These are phyloP conservation scores for Palaemon carinicauda DNA, from an alignment of 1,140 invertebrate genomes.

Conservation along the genomic window DNA sequence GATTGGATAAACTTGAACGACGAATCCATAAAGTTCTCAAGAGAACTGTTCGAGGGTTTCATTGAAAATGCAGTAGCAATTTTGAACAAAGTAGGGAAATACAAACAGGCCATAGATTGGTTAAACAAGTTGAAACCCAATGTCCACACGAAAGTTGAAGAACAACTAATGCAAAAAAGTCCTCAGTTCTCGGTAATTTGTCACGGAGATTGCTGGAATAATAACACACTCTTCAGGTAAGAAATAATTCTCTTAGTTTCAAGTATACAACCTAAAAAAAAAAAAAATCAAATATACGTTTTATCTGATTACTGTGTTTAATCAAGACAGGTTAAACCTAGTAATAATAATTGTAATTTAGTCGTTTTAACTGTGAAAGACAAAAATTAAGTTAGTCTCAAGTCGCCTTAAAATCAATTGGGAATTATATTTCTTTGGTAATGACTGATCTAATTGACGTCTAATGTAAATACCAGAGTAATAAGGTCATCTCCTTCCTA, in stretches of 20 bases:
- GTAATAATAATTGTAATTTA: too few species aligned
- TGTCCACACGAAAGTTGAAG: not conserved
- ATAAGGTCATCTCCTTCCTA: too few species aligned
- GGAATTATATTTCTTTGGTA: too few species aligned
- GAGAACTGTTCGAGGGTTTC: not conserved
- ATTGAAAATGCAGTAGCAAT: not conserved
- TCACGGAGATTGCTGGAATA: not conserved
- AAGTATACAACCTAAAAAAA: not conserved
- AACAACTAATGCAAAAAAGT: not conserved
- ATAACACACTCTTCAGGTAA: not conserved
- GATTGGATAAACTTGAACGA: not conserved
- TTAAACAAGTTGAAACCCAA: not conserved
- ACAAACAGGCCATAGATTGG: not conserved
- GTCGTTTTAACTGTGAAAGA: too few species aligned
- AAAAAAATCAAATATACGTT: not conserved
- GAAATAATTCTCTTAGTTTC: not conserved
- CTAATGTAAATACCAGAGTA: too few species aligned
- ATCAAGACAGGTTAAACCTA: not conserved
- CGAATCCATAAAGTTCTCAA: not conserved
- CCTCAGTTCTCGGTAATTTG: not conserved
- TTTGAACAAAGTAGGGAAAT: not conserved
- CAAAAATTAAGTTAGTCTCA: too few species aligned
- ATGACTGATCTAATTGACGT: too few species aligned
- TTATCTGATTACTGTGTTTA: not conserved
- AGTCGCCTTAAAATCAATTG: too few species aligned